phyloP scores from a whole-genome alignment of 2,888 invertebrate species.

The Lycaena phlaeas region DNA sequence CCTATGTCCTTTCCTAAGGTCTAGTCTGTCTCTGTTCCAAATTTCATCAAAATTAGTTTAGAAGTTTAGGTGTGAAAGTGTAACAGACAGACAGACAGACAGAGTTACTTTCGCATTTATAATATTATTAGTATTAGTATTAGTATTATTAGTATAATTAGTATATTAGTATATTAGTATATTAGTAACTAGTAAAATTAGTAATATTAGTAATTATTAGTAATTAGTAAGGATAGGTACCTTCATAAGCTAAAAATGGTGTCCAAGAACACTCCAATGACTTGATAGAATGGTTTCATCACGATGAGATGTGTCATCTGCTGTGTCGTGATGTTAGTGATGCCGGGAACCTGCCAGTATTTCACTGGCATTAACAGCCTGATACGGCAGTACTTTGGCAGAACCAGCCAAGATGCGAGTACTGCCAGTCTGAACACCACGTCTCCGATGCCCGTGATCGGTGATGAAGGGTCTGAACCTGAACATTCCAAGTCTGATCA shows the following conservation, averaged over 20 bases:
- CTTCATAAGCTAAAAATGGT: neutral
- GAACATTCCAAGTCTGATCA: neutral
- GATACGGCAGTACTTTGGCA: constrained; percentile 31
- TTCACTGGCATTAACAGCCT: constrained; percentile 32
- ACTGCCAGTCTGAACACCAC: neutral
- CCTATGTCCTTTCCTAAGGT: too few species aligned
- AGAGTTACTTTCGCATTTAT: too few species aligned
- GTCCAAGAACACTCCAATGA: neutral
- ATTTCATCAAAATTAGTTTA: too few species aligned
- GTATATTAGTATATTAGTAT: too few species aligned
- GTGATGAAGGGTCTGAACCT: neutral
- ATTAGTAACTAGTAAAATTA: too few species aligned
- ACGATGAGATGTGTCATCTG: constrained; percentile 45
- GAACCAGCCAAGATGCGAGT: constrained; percentile 10
- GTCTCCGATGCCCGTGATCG: neutral
- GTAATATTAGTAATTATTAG: too few species aligned
- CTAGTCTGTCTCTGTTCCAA: too few species aligned
- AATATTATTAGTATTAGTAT: too few species aligned
- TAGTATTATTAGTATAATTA: too few species aligned
- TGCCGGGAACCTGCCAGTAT: constrained; percentile 24
- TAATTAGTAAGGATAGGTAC: too few species aligned
- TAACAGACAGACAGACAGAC: too few species aligned
- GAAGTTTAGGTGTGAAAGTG: too few species aligned
- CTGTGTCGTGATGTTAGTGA: constrained; percentile 28
- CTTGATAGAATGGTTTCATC: constrained; percentile 15